A percentile compares a stretch with the other conserved stretches of the same genome.
phyloP scores from a whole-genome alignment of 1,140 invertebrate species.

The Drosophila carrolli region DNA sequence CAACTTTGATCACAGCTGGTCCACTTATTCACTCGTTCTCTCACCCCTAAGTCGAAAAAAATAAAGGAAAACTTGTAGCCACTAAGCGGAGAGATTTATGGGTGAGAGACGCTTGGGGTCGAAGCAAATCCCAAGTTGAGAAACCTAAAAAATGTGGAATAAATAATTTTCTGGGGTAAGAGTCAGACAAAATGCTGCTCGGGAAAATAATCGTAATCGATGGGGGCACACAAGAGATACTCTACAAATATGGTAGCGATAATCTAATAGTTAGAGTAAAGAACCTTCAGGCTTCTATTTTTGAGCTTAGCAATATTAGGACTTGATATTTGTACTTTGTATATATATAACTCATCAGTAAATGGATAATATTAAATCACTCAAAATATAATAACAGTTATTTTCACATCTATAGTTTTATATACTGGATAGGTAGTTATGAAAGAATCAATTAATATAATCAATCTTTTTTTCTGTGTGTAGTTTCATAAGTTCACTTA shows the following conservation, averaged over 20 bases:
- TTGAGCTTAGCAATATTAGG: no score
- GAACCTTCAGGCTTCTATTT: no score
- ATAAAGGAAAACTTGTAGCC: conserved; percentile 26
- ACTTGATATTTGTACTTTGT: no score
- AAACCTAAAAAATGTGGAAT: conserved; percentile 55
- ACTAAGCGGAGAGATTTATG: conserved; percentile 41
- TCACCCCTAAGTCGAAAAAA: background rate
- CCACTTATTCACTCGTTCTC: conserved; percentile 30
- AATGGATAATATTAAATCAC: no score
- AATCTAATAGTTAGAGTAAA: background rate
- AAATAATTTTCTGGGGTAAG: conserved; percentile 65
- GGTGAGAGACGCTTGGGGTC: conserved; percentile 28
- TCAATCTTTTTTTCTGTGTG: background rate
- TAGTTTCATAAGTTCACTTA: conserved; percentile 4
- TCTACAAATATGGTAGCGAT: background rate
- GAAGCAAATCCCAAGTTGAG: conserved; percentile 17
- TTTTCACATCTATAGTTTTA: background rate
- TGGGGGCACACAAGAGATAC: conserved; percentile 6
- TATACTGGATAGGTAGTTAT: background rate
- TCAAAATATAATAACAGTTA: no score
- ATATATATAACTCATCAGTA: no score
- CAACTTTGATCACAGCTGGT: conserved; percentile 45
- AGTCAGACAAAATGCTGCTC: conserved; percentile 26
- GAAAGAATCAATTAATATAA: conserved; percentile 13
- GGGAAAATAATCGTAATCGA: conserved; percentile 14